phyloP scores from a whole-genome alignment of 2,888 invertebrate species.

The Lasius platythorax region DNA sequence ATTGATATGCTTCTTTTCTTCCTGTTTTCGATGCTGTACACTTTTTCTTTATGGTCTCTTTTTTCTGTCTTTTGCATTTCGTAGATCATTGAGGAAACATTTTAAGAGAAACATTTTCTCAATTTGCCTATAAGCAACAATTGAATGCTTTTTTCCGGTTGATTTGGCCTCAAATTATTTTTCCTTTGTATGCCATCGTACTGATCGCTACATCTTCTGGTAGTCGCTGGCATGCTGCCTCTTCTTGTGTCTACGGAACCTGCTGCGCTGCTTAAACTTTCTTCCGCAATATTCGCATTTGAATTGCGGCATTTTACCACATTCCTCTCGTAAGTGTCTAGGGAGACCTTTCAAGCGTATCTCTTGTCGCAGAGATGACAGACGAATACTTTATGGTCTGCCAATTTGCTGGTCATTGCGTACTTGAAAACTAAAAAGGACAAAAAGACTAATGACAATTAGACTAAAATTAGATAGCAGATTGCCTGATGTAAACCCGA shows the following conservation, averaged over 20 bases:
- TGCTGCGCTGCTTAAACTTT: slow-evolving; percentile 81
- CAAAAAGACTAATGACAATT: slow-evolving; percentile 23
- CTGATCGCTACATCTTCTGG: background rate
- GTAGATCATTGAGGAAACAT: background rate
- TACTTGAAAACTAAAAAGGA: background rate
- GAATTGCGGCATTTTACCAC: slow-evolving; percentile 83
- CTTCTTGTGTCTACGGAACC: slow-evolving; percentile 75
- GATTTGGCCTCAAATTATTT: background rate
- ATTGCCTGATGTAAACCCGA: background rate
- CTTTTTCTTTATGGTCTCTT: background rate
- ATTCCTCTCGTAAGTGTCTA: slow-evolving; percentile 86
- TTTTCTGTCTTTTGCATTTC: background rate
- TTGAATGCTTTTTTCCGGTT: background rate
- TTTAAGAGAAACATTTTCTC: background rate
- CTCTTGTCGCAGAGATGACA: slow-evolving; percentile 93
- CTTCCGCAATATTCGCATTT: slow-evolving; percentile 82
- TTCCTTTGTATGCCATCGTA: background rate
- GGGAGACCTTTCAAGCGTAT: slow-evolving; percentile 88
- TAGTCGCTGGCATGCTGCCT: slow-evolving; percentile 64
- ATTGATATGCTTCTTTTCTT: background rate
- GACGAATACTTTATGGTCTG: slow-evolving; percentile 67
- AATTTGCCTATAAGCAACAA: background rate
- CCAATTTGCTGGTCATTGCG: background rate
- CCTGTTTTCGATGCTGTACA: background rate
- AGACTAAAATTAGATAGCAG: background rate